Base-by-base conservation (phyloP, 2,888 invertebrate species). In the Thecophora atra region DNA sequence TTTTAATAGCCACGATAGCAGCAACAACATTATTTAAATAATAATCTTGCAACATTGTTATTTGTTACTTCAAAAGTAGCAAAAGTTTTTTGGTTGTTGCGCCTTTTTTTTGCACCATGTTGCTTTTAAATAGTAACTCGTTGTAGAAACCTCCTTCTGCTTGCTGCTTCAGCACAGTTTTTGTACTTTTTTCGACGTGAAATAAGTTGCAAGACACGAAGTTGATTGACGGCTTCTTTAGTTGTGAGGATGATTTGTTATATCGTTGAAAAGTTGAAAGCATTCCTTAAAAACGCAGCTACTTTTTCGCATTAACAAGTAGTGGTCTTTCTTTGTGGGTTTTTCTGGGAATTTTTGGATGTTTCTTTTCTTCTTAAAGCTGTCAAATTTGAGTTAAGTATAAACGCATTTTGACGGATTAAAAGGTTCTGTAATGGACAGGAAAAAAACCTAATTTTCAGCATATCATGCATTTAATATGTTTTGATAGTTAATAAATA, bases 21-120 rank as follows among this genome's bases (percentile, higher is more conserved):
- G 19, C 47, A 51, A 19, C 65, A 68, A 42, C 56, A 58, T n/a
- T 44, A 54, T 17, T n/a, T n/a, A 42, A 28, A 54, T 30, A 56
- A 30, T 6, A 42, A 13, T 30, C 19, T 68, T 68, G 56, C 67
- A 68, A 68, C 68, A 44, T 24, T 68, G 56, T 68, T 58, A 68
- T 68, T 56, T 68, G 56, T 44, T 67, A 11, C 51, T n/a, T n/a
- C n/a, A n/a, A n/a, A n/a, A n/a, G n/a, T n/a, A n/a, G n/a, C n/a
- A n/a, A n/a, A n/a, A n/a, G 47, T 37, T 37, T 8, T 4, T 30
- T 37, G 37, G 37, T 37, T 8, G 37, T 11, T 28, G 52, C 13
- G 7, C 17, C 30, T 44, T 44, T 47, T 64, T 5, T n/a, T 42
- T 24, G 13, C 44, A 15, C 19, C 11, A 8, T 30, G 6, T 67